phyloP scores from a whole-genome alignment of 2,888 invertebrate genomes.

The Ectropis crepuscularia region DNA sequence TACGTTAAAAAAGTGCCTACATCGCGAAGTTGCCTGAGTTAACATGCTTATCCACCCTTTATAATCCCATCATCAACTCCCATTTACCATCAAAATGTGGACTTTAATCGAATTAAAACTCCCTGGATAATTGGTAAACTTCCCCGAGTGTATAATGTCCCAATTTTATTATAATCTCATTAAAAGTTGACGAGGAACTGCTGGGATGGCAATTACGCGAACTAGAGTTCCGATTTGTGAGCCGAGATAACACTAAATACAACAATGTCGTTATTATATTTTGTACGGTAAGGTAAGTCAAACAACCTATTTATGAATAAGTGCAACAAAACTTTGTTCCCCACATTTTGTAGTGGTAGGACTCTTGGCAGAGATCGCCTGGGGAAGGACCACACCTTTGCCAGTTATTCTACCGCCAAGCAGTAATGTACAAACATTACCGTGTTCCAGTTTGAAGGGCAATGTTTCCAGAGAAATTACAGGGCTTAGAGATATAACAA shows the following conservation, averaged over 20 bases:
- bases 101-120: slow-evolving; percentile 36
- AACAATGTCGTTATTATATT: slow-evolving; percentile 13
- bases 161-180: slow-evolving; percentile 44
- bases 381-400: too few relatives aligned
- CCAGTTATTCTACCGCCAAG: too few relatives aligned
- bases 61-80: slow-evolving; percentile 24
- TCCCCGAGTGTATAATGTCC: slow-evolving; percentile 31
- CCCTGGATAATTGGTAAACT: slow-evolving; percentile 35
- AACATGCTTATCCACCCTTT: slow-evolving; percentile 14
- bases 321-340: too few relatives aligned
- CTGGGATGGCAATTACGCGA: slow-evolving; percentile 28
- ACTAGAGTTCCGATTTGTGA: slow-evolving; percentile 25
- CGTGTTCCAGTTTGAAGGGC: too few relatives aligned
- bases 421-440: too few relatives aligned
- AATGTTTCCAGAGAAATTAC: too few relatives aligned
- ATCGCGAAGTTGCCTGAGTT: slow-evolving; percentile 9
- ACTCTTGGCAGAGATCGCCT: too few relatives aligned
- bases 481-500: too few relatives aligned
- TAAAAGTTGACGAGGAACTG: slow-evolving; percentile 42
- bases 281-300: neutral
- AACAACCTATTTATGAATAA: too few relatives aligned
- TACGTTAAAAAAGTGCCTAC: neutral
- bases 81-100: slow-evolving; percentile 24
- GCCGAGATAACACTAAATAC: slow-evolving; percentile 8
- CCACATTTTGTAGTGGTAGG: too few relatives aligned